Base-by-base conservation (phyloP, 1,140 invertebrate species). In the Aleiodes sp. region DNA sequence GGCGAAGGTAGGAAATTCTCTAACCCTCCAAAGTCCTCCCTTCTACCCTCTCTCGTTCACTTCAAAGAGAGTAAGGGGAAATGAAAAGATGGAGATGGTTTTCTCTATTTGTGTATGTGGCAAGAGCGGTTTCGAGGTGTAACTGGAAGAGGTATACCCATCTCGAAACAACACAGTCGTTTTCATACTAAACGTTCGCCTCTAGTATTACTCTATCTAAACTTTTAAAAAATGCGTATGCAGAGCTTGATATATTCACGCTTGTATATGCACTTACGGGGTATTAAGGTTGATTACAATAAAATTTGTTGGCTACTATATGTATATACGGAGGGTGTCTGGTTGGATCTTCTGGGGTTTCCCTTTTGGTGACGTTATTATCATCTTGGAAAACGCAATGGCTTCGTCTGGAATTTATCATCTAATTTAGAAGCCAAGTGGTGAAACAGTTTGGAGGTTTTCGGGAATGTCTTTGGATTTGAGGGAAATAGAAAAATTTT, bases 241-340 rank as follows among this genome's bases (percentile, higher is more conserved):
- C 35, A 43, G 56, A 60, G n/a, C 21, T n/a, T 68, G 56, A 60
- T 43, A 59, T 66, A 66, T 66, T 59, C n/a, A 43, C 39, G 39
- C 37, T 37, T 63, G 61, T 63, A 41, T 37, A 63, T 66, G 52
- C 65, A 35, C 26, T 39, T 35, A 24, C 39, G 16, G 16, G 63
- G 65, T 39, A 68, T 68, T 68, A 68, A 61, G 41, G 19, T 14
- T 61, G 56, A 68, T 68, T 68, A 68, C 21, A 60, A 68, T 68
- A 60, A 68, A 68, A 68, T 68, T 68, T 68, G 56, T 68, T 29
- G 56, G 35, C n/a, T n/a, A n/a, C n/a, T 68, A 24, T 16, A 68
- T 4, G 12, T 43, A 29, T 37, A 60, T 68, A 43, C 24, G 33
- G 19, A 59, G 14, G 28, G 37, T 10, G 29, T 52, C 6, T 21